These are phyloP conservation scores for Nesometra sesokonis DNA, from an alignment of 35 echinoderm and acorn worm species.

Conservation along the genomic window DNA sequence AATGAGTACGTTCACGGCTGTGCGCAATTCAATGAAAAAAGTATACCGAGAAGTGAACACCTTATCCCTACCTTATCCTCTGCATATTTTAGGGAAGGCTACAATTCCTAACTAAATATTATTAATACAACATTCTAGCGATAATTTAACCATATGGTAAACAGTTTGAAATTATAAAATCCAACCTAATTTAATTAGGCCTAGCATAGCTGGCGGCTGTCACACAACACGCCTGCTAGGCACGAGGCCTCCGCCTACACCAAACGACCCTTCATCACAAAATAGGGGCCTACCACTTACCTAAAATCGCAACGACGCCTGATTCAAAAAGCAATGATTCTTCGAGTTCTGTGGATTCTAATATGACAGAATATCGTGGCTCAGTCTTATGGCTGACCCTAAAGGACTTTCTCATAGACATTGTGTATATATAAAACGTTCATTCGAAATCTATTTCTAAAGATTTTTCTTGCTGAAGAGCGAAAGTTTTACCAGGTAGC, in stretches of 20 bases:
- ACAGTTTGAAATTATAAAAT: no score
- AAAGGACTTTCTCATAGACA: conserved; percentile 48
- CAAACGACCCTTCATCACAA: neutral
- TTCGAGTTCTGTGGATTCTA: conserved; percentile 59
- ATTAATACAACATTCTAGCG: no score
- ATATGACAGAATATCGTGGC: conserved; percentile 72
- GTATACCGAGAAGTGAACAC: no score
- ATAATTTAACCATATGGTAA: neutral
- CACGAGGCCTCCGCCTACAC: neutral
- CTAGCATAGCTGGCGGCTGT: neutral
- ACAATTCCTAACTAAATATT: no score
- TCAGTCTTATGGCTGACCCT: conserved; percentile 62
- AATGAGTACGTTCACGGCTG: no score
- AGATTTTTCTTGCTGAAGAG: neutral
- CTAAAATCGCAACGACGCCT: conserved; percentile 57
- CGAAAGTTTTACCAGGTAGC: neutral
- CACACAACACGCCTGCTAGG: no score
- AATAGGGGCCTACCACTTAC: conserved; percentile 16
- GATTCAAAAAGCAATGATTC: conserved; percentile 77
- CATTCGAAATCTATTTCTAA: neutral
- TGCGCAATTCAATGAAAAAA: no score
- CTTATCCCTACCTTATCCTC: no score
- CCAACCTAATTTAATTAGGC: no score
- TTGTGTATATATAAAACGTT: neutral
- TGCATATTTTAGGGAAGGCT: no score